Conservation (phyloP, 2,113 vertebrate genomes). For the Cariama cristata region DNA sequence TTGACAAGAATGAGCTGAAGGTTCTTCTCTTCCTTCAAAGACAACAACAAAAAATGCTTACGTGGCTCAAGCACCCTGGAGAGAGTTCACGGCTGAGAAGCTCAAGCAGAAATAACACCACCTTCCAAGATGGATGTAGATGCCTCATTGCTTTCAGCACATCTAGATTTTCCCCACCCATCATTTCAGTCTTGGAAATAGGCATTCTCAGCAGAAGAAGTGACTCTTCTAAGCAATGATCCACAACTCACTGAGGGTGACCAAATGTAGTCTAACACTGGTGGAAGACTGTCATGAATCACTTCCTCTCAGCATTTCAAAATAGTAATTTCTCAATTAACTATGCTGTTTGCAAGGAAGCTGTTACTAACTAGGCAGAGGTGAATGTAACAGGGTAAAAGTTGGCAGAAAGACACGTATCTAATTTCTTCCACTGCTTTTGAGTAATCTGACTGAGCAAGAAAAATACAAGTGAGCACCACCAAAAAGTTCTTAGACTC, state of each 20-base stretch:
- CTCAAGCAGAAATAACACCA: neutral
- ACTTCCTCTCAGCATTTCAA: constrained; percentile 29
- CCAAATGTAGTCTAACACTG: neutral
- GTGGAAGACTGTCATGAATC: neutral
- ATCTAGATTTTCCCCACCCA: too few relatives aligned
- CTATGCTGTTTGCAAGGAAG: neutral
- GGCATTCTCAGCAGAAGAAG: neutral
- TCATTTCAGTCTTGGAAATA: too few relatives aligned
- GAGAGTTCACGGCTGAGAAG: neutral
- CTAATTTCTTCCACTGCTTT: neutral
- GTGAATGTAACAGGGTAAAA: neutral
- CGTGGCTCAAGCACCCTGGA: neutral
- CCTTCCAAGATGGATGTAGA: rapidly evolving
- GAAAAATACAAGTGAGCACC: neutral
- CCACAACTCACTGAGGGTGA: neutral
- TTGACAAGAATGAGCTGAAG: neutral
- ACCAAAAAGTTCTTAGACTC: neutral
- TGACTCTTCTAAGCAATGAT: neutral
- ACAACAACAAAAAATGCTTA: neutral
- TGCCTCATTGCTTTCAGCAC: neutral
- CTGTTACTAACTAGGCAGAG: neutral
- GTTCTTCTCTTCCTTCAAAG: neutral
- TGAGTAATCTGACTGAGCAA: neutral
- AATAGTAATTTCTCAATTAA: constrained; percentile 7
- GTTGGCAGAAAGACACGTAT: neutral